Conservation (phyloP, 1,140 invertebrate species). For the Schlechtendalia chinensis region DNA sequence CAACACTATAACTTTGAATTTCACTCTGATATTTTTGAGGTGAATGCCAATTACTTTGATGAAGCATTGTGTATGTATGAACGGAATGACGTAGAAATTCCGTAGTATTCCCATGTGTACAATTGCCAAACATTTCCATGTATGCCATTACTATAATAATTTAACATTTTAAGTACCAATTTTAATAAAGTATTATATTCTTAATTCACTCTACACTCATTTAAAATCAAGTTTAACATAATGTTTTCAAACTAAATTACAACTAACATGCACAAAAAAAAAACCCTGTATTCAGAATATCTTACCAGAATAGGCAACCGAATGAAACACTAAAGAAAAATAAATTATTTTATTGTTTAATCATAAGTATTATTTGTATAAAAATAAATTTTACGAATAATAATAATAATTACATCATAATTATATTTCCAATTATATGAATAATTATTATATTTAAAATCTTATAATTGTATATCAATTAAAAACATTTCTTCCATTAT, state of each 20-base stretch:
- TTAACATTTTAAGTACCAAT: constrained; percentile 7
- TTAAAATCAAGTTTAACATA: neutral
- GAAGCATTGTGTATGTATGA: constrained; percentile 65
- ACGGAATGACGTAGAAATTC: constrained; percentile 81
- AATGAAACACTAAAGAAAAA: constrained; percentile 77
- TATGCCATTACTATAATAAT: constrained; percentile 83
- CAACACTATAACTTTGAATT: constrained; percentile 42
- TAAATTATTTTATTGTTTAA: constrained; percentile 37
- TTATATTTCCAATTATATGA: neutral
- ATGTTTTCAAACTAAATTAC: constrained; percentile 20
- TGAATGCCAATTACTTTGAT: constrained; percentile 48
- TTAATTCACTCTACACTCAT: constrained; percentile 12
- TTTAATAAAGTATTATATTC: neutral
- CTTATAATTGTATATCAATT: neutral
- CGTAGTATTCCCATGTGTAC: constrained; percentile 70
- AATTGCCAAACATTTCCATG: constrained; percentile 92
- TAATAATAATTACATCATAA: too few species aligned
- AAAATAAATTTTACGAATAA: too few species aligned
- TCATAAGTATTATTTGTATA: too few species aligned
- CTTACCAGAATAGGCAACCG: constrained; percentile 91
- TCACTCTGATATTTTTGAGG: constrained; percentile 45
- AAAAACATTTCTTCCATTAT: too few species aligned
- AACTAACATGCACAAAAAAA: constrained; percentile 41
- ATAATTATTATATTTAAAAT: neutral
- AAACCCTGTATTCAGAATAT: constrained; percentile 50